Percentiles rank a stretch among this genome's conserved stretches.
phyloP scores from a whole-genome alignment of 2,113 vertebrate species.

The Acanthochromis polyacanthus region DNA sequence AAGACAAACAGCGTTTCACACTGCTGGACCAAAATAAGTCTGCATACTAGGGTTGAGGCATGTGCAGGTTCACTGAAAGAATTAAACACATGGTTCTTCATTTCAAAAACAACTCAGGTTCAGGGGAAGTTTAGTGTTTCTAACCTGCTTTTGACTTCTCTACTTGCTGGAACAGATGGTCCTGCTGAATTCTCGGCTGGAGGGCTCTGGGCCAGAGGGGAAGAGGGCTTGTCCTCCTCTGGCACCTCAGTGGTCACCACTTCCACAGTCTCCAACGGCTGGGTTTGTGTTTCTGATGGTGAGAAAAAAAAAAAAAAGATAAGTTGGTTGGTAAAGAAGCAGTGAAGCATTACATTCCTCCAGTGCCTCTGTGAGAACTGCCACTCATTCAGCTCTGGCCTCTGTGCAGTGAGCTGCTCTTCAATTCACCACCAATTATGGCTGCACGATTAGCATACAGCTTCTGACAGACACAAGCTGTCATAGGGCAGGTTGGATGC shows the following conservation, averaged over 20 bases:
- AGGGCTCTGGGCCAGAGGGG: conserved; percentile 83
- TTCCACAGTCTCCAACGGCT: conserved; percentile 84
- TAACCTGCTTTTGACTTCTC: conserved; percentile 93
- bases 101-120: conserved; percentile 1
- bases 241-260: conserved; percentile 84
- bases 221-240: conserved; percentile 81
- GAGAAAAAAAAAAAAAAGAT: background rate
- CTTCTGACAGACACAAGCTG: conserved; percentile 42
- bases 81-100: background rate
- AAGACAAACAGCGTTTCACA: conserved; percentile 21
- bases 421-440: conserved; percentile 37
- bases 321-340: conserved; percentile 21
- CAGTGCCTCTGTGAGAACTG: background rate
- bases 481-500: conserved; percentile 30
- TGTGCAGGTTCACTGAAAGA: background rate
- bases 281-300: conserved; percentile 69
- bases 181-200: conserved; percentile 84
- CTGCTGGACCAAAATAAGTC: background rate
- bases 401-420: conserved; percentile 3
- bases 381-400: background rate
- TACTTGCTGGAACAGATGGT: conserved; percentile 87
- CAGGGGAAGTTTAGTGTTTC: conserved; percentile 42
- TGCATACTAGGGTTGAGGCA: background rate
- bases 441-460: conserved; percentile 13
- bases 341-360: background rate